phyloP scores from a whole-genome alignment of 2,113 vertebrate genomes.

The Todiramphus saurophagus region DNA sequence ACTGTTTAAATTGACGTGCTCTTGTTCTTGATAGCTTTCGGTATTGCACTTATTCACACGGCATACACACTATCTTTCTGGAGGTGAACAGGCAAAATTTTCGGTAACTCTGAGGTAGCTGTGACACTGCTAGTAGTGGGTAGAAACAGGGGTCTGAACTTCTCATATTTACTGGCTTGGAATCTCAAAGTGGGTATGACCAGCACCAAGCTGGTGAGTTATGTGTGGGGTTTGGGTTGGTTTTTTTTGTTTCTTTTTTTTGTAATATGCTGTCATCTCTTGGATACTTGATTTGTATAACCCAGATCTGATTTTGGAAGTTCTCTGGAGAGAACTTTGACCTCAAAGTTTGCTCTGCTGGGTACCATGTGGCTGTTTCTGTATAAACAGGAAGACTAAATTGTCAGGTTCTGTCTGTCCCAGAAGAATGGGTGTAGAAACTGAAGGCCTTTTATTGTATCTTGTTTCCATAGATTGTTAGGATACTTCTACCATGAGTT shows the following conservation, averaged over 20 bases:
- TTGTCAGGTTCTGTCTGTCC: not conserved
- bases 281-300: not conserved
- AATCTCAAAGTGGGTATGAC: not conserved
- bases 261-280: not conserved
- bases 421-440: constrained; percentile 21
- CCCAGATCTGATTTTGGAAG: not conserved
- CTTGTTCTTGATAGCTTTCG: not conserved
- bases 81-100: not conserved
- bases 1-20: not conserved
- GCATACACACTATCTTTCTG: not conserved
- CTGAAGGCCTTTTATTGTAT: not conserved
- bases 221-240: no score
- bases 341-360: not conserved
- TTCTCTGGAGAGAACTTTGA: not conserved
- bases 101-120: not conserved
- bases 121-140: not conserved
- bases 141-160: not conserved
- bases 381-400: not conserved
- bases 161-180: not conserved
- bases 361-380: not conserved
- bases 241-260: not conserved
- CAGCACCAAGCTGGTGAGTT: not conserved
- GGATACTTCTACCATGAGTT: not conserved
- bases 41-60: not conserved
- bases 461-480: constrained; percentile 10